phyloP scores from a whole-genome alignment of 2,113 vertebrate genomes.

The Tapirus terrestris region DNA sequence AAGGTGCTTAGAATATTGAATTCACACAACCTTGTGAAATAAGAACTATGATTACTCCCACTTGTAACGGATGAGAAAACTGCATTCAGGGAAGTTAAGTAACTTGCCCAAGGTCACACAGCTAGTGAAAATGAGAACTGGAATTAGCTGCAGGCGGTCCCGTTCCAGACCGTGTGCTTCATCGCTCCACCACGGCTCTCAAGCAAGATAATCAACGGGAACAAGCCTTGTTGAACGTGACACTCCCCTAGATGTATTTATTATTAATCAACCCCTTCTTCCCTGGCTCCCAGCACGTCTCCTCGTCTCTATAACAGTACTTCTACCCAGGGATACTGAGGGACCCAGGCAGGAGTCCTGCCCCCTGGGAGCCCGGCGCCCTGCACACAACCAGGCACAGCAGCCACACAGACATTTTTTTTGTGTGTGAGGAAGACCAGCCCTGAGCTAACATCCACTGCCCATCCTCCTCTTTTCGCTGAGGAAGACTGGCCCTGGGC shows the following conservation, averaged over 20 bases:
- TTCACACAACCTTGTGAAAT: background rate
- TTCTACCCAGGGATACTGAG: background rate
- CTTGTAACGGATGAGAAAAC: constrained; percentile 19
- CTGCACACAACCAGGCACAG: background rate
- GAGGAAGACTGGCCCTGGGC: no score
- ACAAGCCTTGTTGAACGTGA: background rate
- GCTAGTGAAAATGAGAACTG: background rate
- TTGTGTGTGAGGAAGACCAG: no score
- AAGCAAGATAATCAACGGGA: background rate
- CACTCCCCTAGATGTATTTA: background rate
- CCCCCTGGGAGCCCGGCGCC: background rate
- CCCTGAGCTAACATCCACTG: no score
- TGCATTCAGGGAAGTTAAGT: background rate
- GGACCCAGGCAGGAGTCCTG: background rate
- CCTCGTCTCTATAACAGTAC: background rate
- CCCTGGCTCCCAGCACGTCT: background rate
- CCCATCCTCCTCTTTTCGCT: no score
- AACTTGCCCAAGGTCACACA: background rate
- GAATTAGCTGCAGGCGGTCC: background rate
- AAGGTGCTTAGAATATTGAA: background rate
- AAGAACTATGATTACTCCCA: background rate
- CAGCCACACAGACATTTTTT: background rate
- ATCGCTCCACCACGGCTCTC: background rate
- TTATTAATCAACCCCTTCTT: background rate
- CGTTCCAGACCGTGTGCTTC: background rate